Evolutionary conservation across 2,113 vertebrate species (phyloP), one percentile per base, ranked within the genome.

Genomic region (Scatophagus argus): DNA sequence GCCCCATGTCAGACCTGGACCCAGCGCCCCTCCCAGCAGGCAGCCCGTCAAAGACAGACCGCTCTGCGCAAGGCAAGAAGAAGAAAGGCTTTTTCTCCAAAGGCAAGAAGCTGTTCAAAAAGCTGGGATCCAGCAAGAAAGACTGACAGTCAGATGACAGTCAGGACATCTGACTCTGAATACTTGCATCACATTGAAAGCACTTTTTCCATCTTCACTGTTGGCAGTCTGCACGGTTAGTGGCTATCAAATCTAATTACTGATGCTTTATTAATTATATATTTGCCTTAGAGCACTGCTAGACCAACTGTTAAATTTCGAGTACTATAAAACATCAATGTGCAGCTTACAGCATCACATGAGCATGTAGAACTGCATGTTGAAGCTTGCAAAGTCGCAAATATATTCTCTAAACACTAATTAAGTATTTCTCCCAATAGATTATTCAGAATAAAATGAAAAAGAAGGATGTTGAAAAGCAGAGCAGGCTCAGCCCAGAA

Each of bases 1-100:
- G 5, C 32, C 39, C 49, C 10, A 0, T 52, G 0, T 67, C 87
- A 44, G 54, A 68, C 46, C 36, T 1, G 17, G 68, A 51, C 19
- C 39, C 59, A 5, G 67, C 39, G 29, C 47, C 69, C 8, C 63
- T 13, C 21, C 80, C 77, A 10, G 54, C 85, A 54, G 90, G 70
- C 43, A 77, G 59, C 78, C 80, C 71, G 0, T 9, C 81, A 8
- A 78, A 65, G 0, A 72, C 83, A 12, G 86, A 91, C 47, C 44
- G 83, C 63, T 86, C 93, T 46, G 85, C 85, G 39, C 91, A 86
- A 49, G 92, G 75, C 12, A 95, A 96, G 93, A 98, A 96, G 93
- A 96, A 96, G 88, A 94, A 91, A 89, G 67, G 95, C 77, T 96
- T 97, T 91, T 96, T 99, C 93, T 96, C 95, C 84, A 98, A 97